A percentile compares a stretch with the other conserved stretches of the same genome.
Conservation (phyloP, 2,888 invertebrate genomes). For the Volucella inflata region DNA sequence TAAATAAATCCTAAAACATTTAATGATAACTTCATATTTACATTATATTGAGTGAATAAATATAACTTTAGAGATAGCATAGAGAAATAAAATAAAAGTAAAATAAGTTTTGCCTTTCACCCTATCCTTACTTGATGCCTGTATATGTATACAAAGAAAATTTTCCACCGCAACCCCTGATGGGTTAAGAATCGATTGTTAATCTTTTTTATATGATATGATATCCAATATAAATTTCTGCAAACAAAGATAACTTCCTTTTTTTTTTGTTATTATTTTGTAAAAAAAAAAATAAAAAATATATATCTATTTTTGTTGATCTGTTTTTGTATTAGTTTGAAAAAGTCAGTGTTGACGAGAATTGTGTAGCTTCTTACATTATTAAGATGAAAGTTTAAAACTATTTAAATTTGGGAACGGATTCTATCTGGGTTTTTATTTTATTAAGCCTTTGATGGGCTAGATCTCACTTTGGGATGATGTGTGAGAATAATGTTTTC, state of each 20-base stretch:
- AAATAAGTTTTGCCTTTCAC: slow-evolving; percentile 4
- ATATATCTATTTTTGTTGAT: slow-evolving; percentile 28
- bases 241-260: slow-evolving; percentile 46
- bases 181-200: neutral
- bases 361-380: slow-evolving; percentile 43
- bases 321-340: slow-evolving; percentile 37
- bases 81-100: slow-evolving; percentile 43
- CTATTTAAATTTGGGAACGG: neutral
- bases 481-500: neutral
- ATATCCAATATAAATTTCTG: slow-evolving; percentile 65
- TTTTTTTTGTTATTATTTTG: slow-evolving; percentile 30
- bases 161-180: neutral
- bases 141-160: slow-evolving; percentile 4
- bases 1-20: slow-evolving; percentile 28
- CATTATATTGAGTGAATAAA: neutral
- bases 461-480: neutral
- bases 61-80: slow-evolving; percentile 48
- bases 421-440: neutral
- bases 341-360: slow-evolving; percentile 62
- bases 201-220: neutral
- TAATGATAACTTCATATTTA: slow-evolving; percentile 8
- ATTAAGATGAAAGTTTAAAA: neutral
- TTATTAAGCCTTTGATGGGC: neutral
- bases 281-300: neutral
- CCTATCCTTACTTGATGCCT: slow-evolving; percentile 20